Percentiles rank a stretch among this genome's conserved stretches.
These are phyloP conservation scores for Rhagium mordax DNA, from an alignment of 2,888 invertebrate genomes.

Conservation along the genomic window DNA sequence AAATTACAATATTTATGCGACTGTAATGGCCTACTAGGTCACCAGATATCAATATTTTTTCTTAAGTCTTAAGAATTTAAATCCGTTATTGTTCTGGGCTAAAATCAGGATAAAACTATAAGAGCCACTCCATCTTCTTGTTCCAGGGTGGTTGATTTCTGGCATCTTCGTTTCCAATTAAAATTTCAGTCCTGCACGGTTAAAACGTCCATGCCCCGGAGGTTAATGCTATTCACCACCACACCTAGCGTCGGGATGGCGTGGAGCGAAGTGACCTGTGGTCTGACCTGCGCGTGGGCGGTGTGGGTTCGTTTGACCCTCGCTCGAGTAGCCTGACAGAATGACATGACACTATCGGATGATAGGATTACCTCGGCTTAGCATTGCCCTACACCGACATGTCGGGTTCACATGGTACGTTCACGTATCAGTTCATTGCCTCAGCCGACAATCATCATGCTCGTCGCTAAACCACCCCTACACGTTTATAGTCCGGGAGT, in stretches of 20 bases:
- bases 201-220: slow-evolving; percentile 8
- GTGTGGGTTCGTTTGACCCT: slow-evolving; percentile 55
- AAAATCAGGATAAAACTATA: too few relatives aligned
- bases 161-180: background rate
- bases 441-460: slow-evolving; percentile 23
- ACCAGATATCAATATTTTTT: too few relatives aligned
- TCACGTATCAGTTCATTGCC: slow-evolving; percentile 53
- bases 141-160: too few relatives aligned
- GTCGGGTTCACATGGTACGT: slow-evolving; percentile 62
- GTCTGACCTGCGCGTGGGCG: slow-evolving; percentile 57
- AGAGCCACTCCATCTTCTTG: too few relatives aligned
- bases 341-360: slow-evolving; percentile 70
- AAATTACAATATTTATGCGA: too few relatives aligned
- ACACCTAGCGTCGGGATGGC: slow-evolving; percentile 44
- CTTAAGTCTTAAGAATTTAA: too few relatives aligned
- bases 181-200: slow-evolving; percentile 1
- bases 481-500: background rate
- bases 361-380: slow-evolving; percentile 69
- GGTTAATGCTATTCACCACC: slow-evolving; percentile 55
- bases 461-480: slow-evolving; percentile 19
- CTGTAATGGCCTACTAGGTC: too few relatives aligned
- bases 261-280: slow-evolving; percentile 49
- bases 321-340: slow-evolving; percentile 64
- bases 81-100: too few relatives aligned
- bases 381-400: slow-evolving; percentile 65